Conservation (phyloP, 2,797 vertebrate genomes). For the Chiropotes sagulatus region DNA sequence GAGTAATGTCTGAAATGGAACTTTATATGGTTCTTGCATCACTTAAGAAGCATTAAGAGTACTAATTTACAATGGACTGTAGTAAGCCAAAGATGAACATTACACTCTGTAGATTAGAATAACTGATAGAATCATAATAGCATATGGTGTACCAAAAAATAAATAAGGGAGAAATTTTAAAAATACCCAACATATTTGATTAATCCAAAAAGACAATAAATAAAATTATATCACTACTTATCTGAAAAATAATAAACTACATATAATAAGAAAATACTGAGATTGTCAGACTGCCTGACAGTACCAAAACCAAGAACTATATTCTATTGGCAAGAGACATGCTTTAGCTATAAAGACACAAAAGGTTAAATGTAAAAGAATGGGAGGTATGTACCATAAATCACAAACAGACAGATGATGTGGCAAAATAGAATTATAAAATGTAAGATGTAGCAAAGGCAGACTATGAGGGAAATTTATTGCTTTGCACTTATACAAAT, state of each 20-base stretch:
- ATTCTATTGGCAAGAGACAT: neutral
- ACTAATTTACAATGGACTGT: neutral
- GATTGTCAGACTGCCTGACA: neutral
- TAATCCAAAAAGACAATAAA: neutral
- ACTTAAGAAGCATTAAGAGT: neutral
- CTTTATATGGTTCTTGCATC: neutral
- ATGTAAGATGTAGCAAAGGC: too few relatives aligned
- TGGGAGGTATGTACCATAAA: neutral
- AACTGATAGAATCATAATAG: neutral
- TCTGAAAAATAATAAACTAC: neutral
- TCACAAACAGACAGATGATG: neutral
- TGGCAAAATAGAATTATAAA: neutral
- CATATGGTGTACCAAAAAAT: neutral
- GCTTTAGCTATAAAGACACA: neutral
- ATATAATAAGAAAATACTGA: neutral
- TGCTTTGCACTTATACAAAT: neutral
- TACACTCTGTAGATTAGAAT: neutral
- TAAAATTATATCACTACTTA: neutral
- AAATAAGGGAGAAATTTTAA: neutral
- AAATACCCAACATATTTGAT: neutral
- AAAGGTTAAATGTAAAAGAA: neutral
- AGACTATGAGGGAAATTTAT: neutral
- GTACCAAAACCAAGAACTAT: neutral
- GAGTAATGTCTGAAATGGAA: neutral
- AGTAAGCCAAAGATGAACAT: neutral